Conservation (phyloP, 2,113 vertebrate genomes). For the Halcyon senegalensis region DNA sequence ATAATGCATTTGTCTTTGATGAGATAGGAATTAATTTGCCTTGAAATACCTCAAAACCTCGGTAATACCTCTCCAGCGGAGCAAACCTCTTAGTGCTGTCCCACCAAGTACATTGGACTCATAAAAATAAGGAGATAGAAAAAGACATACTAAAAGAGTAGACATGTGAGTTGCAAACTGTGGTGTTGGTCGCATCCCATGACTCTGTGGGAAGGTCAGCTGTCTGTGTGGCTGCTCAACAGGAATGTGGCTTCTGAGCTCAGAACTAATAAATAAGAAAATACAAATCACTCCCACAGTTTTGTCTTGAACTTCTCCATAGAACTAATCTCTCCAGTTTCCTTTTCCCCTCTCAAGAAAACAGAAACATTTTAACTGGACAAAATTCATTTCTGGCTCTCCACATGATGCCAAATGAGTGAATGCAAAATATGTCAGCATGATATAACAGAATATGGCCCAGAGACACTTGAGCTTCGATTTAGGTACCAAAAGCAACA, state of each 20-base stretch:
- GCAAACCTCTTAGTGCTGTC: background rate
- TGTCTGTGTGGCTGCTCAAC: background rate
- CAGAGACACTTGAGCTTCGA: background rate
- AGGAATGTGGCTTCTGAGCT: background rate
- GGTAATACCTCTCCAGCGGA: constrained; percentile 48
- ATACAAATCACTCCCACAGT: background rate
- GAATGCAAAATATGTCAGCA: background rate
- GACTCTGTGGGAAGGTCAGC: background rate
- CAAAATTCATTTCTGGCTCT: background rate
- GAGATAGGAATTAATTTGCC: constrained; percentile 17
- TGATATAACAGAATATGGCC: background rate
- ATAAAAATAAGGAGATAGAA: constrained; percentile 18
- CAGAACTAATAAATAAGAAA: background rate
- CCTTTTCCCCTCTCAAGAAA: background rate
- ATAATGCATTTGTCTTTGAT: background rate
- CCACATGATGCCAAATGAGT: background rate
- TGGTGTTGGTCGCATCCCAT: background rate
- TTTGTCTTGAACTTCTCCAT: background rate
- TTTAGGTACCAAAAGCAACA: background rate
- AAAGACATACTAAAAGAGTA: background rate
- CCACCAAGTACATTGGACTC: background rate
- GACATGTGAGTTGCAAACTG: background rate
- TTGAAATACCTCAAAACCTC: constrained; percentile 13
- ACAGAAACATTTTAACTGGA: background rate
- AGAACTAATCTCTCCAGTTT: background rate